A percentile compares a stretch with the other conserved stretches of the same genome.
These are phyloP conservation scores for Nyctibius bracteatus DNA, from an alignment of 2,113 vertebrate species.

Conservation along the genomic window DNA sequence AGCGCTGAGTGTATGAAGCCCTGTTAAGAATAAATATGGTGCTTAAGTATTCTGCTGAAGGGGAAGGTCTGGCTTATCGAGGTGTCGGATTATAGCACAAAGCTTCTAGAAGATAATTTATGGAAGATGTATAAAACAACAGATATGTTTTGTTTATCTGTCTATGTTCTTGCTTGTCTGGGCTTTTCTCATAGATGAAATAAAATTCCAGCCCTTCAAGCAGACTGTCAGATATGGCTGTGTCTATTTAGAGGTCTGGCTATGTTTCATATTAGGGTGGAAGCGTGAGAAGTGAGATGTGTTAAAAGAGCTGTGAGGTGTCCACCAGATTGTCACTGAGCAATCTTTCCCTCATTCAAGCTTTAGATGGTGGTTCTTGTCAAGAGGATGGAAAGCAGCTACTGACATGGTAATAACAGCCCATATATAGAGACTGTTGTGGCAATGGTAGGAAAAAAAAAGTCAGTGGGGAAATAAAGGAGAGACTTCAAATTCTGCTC, in stretches of 20 bases:
- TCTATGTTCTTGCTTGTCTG: neutral
- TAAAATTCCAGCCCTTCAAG: neutral
- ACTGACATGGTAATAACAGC: neutral
- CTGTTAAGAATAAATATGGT: neutral
- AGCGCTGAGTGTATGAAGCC: neutral
- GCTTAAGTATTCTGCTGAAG: neutral
- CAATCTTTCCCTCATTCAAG: neutral
- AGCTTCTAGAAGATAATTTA: neutral
- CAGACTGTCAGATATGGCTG: neutral
- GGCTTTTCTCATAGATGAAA: neutral
- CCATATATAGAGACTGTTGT: neutral
- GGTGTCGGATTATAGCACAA: neutral
- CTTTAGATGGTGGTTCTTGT: neutral
- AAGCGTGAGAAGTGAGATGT: neutral
- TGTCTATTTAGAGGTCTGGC: neutral
- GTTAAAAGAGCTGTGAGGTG: neutral
- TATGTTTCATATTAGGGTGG: neutral
- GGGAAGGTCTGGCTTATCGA: neutral
- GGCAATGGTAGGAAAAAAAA: neutral
- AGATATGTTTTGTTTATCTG: neutral
- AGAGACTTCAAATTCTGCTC: neutral
- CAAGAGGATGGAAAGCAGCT: neutral
- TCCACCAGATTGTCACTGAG: neutral
- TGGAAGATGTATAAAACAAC: neutral
- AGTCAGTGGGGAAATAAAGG: neutral